A percentile compares a stretch with the other conserved stretches of the same genome.
These are phyloP conservation scores for Isaurus tuberculatus DNA, from an alignment of 92 coral and sea anemone genomes.

Conservation along the genomic window DNA sequence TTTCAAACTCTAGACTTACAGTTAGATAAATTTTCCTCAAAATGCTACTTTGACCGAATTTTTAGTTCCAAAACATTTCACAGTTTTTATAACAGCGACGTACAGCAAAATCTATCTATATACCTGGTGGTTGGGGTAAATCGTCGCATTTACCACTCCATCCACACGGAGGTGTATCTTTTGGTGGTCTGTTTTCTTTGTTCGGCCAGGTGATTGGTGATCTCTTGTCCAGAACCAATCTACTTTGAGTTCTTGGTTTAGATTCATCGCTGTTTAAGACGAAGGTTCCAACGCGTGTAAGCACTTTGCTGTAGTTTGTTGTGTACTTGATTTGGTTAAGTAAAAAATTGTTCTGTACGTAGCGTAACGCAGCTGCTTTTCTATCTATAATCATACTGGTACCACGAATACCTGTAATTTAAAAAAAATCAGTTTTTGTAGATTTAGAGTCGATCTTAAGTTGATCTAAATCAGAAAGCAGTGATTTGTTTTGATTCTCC, in stretches of 20 bases:
- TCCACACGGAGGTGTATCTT: background rate
- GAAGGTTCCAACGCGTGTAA: background rate
- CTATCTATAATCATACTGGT: background rate
- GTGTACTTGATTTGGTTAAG: slow-evolving; percentile 1
- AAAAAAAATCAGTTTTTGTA: background rate
- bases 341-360: background rate
- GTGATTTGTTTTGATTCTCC: background rate
- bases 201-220: background rate
- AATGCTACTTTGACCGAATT: too few relatives aligned
- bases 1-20: too few relatives aligned
- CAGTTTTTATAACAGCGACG: background rate
- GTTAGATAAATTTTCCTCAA: too few relatives aligned
- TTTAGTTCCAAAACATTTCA: background rate
- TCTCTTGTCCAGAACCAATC: background rate
- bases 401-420: slow-evolving; percentile 9
- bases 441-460: background rate
- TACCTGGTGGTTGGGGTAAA: background rate
- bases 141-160: background rate
- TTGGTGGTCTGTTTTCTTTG: background rate
- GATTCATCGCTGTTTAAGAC: background rate
- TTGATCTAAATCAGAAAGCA: background rate
- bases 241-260: background rate
- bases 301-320: slow-evolving; percentile 15
- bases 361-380: background rate
- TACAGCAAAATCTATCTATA: background rate